Evolutionary conservation across 2,113 vertebrate genomes (phyloP).

Genomic region (Vombatus ursinus): DNA sequence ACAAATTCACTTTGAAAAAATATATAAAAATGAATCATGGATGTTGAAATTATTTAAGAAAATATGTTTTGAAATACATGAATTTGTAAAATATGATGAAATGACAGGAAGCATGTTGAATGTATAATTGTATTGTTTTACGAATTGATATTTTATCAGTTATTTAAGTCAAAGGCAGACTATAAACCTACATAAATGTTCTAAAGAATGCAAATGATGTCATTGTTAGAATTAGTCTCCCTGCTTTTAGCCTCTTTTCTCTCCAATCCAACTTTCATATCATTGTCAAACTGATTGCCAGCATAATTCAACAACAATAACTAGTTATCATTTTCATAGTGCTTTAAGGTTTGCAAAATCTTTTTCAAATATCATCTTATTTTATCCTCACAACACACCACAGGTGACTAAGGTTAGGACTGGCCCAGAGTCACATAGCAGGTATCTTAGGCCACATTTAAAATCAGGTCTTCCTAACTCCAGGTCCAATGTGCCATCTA

Average conservation of each 20-base stretch:
- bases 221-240: not conserved
- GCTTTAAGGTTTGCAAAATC: not conserved
- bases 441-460: no score
- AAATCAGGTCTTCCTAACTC: not conserved
- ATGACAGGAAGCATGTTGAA: not conserved
- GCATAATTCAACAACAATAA: not conserved
- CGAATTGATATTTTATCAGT: not conserved
- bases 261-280: not conserved
- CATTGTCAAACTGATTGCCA: not conserved
- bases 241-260: not conserved
- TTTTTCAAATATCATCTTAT: not conserved
- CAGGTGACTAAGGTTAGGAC: no score
- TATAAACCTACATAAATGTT: not conserved
- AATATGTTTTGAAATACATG: not conserved
- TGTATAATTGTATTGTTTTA: not conserved
- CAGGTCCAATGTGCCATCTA: not conserved
- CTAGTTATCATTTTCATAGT: not conserved
- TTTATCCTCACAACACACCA: not conserved
- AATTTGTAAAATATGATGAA: not conserved
- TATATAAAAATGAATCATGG: not conserved
- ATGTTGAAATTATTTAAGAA: not conserved
- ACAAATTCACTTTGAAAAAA: not conserved
- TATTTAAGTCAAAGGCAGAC: not conserved
- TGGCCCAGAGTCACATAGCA: not conserved
- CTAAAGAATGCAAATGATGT: not conserved